A percentile compares a stretch with the other conserved stretches of the same genome.
These are phyloP conservation scores for Nephila pilipes DNA, from an alignment of 1,140 invertebrate genomes.

Conservation along the genomic window DNA sequence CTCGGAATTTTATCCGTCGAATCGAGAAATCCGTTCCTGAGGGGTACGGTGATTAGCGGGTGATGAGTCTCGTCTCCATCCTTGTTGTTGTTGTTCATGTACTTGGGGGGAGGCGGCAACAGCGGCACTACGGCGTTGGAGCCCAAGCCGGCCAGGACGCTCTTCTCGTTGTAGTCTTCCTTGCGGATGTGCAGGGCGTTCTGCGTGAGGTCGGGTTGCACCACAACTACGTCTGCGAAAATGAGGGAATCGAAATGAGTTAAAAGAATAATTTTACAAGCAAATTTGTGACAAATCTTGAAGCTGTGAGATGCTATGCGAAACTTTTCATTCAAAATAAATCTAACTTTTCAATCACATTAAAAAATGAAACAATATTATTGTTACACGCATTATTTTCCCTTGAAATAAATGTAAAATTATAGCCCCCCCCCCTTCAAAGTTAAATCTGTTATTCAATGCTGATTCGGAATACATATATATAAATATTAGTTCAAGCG, in stretches of 20 bases:
- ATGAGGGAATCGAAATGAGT: background rate
- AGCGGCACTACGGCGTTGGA: conserved; percentile 36
- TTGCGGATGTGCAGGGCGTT: conserved; percentile 79
- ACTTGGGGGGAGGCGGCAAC: conserved; percentile 51
- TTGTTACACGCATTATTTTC: too few relatives aligned
- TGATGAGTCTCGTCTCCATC: conserved; percentile 46
- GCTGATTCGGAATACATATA: too few relatives aligned
- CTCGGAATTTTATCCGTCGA: conserved; percentile 72
- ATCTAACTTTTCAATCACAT: too few relatives aligned
- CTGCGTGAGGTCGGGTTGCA: conserved; percentile 93
- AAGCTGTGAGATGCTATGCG: too few relatives aligned
- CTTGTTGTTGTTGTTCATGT: conserved; percentile 60
- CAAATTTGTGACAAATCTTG: too few relatives aligned
- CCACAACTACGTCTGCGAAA: conserved; percentile 83
- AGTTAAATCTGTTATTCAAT: too few relatives aligned
- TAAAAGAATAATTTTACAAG: too few relatives aligned
- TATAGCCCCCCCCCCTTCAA: too few relatives aligned
- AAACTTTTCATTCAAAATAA: too few relatives aligned
- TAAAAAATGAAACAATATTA: too few relatives aligned
- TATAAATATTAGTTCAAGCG: too few relatives aligned
- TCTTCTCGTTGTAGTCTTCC: conserved; percentile 57
- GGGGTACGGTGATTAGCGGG: conserved; percentile 1
- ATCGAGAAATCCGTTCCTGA: conserved; percentile 49
- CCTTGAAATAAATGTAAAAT: too few relatives aligned
- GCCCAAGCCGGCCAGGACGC: background rate